Percentiles rank a stretch among this genome's conserved stretches.
Conservation (phyloP, 2,113 vertebrate species). For the Chrysemys picta region DNA sequence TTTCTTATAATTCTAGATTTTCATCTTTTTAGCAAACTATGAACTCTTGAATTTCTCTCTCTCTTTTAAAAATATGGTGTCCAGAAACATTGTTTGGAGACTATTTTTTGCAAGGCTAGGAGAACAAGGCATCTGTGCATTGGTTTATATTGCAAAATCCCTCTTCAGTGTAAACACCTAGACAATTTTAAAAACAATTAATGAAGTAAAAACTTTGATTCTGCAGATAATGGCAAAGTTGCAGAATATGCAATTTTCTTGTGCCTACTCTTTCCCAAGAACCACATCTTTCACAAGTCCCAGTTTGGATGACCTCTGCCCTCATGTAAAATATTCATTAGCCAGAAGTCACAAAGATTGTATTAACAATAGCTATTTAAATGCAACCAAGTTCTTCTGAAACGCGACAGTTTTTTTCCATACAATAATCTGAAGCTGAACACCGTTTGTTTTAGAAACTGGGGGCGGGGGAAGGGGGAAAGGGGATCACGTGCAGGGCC, state of each 20-base stretch:
- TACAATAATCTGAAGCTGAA: background rate
- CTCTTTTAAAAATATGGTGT: background rate
- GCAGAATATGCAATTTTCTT: conserved; percentile 14
- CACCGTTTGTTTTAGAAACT: background rate
- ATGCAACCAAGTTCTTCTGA: background rate
- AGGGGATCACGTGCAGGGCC: background rate
- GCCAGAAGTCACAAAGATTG: background rate
- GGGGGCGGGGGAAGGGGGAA: background rate
- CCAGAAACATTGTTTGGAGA: background rate
- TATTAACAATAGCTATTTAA: background rate
- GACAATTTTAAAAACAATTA: conserved; percentile 16
- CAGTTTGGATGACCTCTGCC: background rate
- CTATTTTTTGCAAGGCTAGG: background rate
- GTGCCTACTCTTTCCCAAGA: background rate
- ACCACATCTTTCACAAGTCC: background rate
- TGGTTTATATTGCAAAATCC: conserved; percentile 18
- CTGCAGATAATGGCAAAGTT: conserved; percentile 45
- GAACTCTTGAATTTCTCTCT: background rate
- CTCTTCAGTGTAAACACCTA: background rate
- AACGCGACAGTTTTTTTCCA: background rate
- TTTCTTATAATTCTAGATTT: background rate
- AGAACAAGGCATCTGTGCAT: conserved; percentile 26
- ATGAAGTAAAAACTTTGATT: conserved; percentile 16
- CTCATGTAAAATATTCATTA: conserved; percentile 45
- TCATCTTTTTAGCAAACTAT: background rate